Base-by-base conservation (phyloP, 1,140 invertebrate genomes). In the Gryllus bimaculatus region DNA sequence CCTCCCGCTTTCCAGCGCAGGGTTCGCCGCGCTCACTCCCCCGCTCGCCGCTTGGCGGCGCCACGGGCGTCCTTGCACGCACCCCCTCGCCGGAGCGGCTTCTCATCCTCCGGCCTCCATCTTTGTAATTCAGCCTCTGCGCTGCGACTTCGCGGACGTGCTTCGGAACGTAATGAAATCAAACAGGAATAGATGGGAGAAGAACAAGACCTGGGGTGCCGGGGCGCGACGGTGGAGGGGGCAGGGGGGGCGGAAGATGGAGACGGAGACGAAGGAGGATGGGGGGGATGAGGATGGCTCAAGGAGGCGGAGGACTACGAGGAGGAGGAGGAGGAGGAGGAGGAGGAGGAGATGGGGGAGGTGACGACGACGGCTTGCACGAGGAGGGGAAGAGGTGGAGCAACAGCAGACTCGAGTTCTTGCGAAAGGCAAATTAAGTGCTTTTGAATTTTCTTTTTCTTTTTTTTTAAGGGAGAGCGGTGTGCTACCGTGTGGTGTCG, bases 111-210 rank as follows among this genome's bases (percentile, higher is more conserved):
- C 18, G 54, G 10, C 18, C 54, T 18, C 54, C 54, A 66, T 66
- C 54, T 66, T 66, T 13, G 54, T 66, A 66, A 66, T 66, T 66
- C 54, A 13, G 54, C 54, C 18, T 10, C 18, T 13, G 54, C 54
- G 18, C 54, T 13, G 54, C 54, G 54, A 66, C 54, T 10, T 66
- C 10, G 54, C 54, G 54, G 18, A 66, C 54, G 54, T 66, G 54
- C 54, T 66, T 66, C 54, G 54, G 54, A 66, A 66, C 54, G 54
- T 66, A 66, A 66, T 66, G 54, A 66, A 66, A 66, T 66, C 54
- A 66, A 66, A 66, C 10, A 66, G 54, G 54, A 66, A 66, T 66
- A 18, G 54, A 66, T 66, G 54, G 54, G 18, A 66, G 54, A 66
- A 66, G 54, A 66, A 66, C 54, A 66, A 66, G 54, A 18, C 10